These are phyloP conservation scores for Rhyzopertha dominica DNA, from an alignment of 1,140 invertebrate species.

Conservation along the genomic window DNA sequence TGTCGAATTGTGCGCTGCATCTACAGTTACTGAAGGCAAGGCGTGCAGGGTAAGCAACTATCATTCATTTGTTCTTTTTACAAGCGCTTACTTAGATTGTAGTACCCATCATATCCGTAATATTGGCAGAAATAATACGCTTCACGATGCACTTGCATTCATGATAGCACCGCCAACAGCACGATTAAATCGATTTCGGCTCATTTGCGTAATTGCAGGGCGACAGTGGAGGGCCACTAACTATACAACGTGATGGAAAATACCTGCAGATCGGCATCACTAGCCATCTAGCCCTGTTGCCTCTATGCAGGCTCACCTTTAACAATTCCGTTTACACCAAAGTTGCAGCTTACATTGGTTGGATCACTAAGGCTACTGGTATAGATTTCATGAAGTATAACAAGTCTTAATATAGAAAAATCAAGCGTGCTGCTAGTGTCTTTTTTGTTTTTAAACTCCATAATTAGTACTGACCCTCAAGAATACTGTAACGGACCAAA, in stretches of 20 bases:
- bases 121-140: too few relatives aligned
- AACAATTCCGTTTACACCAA: constrained; percentile 41
- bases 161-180: too few relatives aligned
- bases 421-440: too few relatives aligned
- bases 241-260: constrained; percentile 28
- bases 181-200: too few relatives aligned
- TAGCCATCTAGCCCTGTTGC: constrained; percentile 38
- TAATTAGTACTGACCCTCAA: too few relatives aligned
- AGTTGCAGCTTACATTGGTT: constrained; percentile 38
- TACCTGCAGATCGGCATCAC: constrained; percentile 39
- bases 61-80: constrained; percentile 1
- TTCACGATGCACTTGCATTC: too few relatives aligned
- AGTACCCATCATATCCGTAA: too few relatives aligned
- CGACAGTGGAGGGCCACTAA: constrained; percentile 40
- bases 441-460: too few relatives aligned
- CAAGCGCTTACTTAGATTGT: not conserved
- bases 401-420: too few relatives aligned
- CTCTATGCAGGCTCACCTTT: constrained; percentile 36
- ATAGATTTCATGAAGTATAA: constrained; percentile 38
- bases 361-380: constrained; percentile 37
- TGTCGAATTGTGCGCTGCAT: constrained; percentile 38
- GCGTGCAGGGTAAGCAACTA: constrained; percentile 42
- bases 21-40: constrained; percentile 40
- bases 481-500: too few relatives aligned
- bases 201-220: constrained; percentile 40